Evolutionary conservation across 2,888 invertebrate genomes (phyloP).

Genomic region (Meghimatium bilineatum): DNA sequence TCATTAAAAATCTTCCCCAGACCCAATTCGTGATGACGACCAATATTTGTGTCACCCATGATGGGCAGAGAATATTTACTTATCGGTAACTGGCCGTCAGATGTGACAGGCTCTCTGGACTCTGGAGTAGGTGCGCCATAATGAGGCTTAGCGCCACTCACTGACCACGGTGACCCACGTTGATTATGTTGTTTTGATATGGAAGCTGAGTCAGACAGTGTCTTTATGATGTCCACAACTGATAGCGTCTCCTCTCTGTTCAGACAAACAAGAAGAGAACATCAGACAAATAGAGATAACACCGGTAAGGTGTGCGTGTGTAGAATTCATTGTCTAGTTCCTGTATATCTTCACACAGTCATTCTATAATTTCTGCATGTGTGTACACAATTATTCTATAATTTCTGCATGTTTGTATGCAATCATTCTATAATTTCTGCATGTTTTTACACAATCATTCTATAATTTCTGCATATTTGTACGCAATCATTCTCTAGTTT

Average conservation of each 20-base stretch:
- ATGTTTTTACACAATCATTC: too few species aligned
- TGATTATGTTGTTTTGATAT: not conserved
- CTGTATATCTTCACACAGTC: too few species aligned
- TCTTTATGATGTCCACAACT: conserved; percentile 63
- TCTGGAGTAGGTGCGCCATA: not conserved
- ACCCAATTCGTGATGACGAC: not conserved
- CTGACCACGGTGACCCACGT: not conserved
- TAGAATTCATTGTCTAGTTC: too few species aligned
- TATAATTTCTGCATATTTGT: too few species aligned
- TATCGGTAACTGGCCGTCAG: not conserved
- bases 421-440: not conserved
- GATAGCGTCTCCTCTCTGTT: conserved; percentile 61
- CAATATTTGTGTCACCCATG: not conserved
- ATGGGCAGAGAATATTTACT: not conserved
- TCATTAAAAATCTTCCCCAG: not conserved
- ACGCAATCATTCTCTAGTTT: too few species aligned
- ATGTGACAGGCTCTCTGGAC: not conserved
- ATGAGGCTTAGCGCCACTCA: too few species aligned
- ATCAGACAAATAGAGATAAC: not conserved
- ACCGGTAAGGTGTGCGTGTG: too few species aligned
- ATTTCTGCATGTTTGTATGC: too few species aligned
- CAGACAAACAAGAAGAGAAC: not conserved
- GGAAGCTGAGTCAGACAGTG: conserved; percentile 21
- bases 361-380: too few species aligned
- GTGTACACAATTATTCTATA: too few species aligned